phyloP scores from a whole-genome alignment of 2,797 vertebrate genomes.

The Miichthys miiuy region DNA sequence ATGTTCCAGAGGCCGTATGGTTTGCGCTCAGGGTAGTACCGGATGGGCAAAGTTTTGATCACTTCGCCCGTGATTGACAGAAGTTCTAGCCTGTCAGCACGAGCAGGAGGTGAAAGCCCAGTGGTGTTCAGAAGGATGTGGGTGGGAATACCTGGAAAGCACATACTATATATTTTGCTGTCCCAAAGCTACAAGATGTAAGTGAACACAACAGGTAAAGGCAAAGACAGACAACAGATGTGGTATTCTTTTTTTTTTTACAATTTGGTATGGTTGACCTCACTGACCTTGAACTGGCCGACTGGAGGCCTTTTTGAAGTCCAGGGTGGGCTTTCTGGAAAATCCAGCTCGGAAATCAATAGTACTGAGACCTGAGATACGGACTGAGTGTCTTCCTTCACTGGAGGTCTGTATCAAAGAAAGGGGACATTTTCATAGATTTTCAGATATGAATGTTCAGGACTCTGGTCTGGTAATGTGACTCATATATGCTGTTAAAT shows the following conservation, averaged over 20 bases:
- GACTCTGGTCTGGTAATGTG: background rate
- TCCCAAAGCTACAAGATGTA: background rate
- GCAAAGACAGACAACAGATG: constrained; percentile 36
- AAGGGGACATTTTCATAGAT: background rate
- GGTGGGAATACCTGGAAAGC: constrained; percentile 91
- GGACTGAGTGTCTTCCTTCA: constrained; percentile 94
- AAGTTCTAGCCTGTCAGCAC: constrained; percentile 92
- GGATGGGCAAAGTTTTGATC: constrained; percentile 93
- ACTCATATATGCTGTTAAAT: background rate
- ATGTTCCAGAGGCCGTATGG: constrained; percentile 95
- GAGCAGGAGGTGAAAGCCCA: constrained; percentile 90
- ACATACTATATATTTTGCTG: background rate
- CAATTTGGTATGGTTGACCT: constrained; percentile 29
- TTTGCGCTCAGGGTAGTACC: constrained; percentile 89
- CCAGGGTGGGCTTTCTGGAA: constrained; percentile 91
- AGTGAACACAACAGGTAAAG: constrained; percentile 44
- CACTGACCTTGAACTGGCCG: constrained; percentile 93
- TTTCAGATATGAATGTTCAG: background rate
- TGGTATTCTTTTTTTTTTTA: background rate
- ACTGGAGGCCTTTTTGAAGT: constrained; percentile 93
- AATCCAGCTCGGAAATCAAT: constrained; percentile 97
- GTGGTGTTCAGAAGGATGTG: constrained; percentile 97
- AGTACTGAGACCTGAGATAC: constrained; percentile 96
- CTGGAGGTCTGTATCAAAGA: constrained; percentile 89
- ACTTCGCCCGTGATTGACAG: constrained; percentile 89